These are phyloP conservation scores for Sitta europaea DNA, from an alignment of 2,113 vertebrate species.

Conservation along the genomic window DNA sequence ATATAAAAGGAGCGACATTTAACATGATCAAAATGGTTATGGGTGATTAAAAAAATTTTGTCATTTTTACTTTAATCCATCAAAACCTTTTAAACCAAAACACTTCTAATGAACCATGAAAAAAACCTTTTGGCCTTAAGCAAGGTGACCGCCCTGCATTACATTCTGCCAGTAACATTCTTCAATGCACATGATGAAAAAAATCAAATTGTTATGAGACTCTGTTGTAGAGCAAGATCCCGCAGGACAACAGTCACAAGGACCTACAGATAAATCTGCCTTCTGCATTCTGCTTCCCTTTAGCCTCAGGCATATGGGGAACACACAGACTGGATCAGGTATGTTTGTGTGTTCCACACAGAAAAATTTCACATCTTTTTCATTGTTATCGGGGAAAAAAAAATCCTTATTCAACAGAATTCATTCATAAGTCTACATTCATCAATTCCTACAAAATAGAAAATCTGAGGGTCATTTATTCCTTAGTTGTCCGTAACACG, in stretches of 20 bases:
- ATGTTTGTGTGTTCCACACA: neutral
- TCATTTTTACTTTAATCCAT: neutral
- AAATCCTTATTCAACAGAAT: neutral
- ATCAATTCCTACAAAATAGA: neutral
- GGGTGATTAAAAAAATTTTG: neutral
- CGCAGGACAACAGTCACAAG: neutral
- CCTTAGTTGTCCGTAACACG: neutral
- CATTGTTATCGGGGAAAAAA: neutral
- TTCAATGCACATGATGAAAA: neutral
- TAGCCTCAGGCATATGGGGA: neutral
- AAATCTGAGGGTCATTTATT: neutral
- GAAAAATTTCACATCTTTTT: neutral
- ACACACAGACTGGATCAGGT: neutral
- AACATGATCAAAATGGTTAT: neutral
- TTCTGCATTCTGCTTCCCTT: neutral
- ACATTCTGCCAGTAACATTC: neutral
- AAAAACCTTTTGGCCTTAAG: neutral
- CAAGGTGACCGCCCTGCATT: neutral
- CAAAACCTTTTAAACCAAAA: neutral
- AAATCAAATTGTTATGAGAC: neutral
- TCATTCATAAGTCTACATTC: neutral
- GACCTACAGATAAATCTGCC: neutral
- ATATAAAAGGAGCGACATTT: conserved; percentile 43
- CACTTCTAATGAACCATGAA: neutral
- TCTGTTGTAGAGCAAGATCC: neutral